Base-by-base conservation (phyloP, 2,113 vertebrate species). In the Pampusana beccarii region DNA sequence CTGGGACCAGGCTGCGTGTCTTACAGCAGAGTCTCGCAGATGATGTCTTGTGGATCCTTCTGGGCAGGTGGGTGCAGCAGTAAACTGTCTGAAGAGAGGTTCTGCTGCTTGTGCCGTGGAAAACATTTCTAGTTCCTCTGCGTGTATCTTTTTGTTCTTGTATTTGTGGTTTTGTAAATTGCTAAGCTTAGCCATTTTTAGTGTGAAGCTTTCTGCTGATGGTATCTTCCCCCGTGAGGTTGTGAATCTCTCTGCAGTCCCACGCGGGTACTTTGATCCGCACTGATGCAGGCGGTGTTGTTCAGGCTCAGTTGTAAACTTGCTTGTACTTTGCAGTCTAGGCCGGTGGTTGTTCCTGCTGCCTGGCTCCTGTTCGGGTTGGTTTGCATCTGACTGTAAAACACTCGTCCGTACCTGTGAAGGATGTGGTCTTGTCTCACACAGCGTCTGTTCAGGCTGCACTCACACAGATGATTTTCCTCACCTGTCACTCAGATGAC, bases 401-500 rank as follows among this genome's bases (percentile, higher is more conserved):
- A 8, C 0, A 1, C 69, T 61, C 42, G 38, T 44, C 53, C 62
- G 13, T 20, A 4, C 46, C 40, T 13, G 42, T 29, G 58, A 6
- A 25, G 29, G 13, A 33, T 19, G 26, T 3, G 4, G 20, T 5
- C 17, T 24, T 48, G 15, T 20, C 48, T 74, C 0, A 0, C 1
- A 0, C 13, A 38, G 26, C 64, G 11, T 48, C 44, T 66, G 33
- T 33, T 53, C 33, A 11, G 36, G 7, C 40, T 54, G 65, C 16
- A 2, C 7, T 66, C 28, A 0, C 10, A 12, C 36, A 16, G 31
- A 2, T 44, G 2, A 4, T 6, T 61, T 48, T 28, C 31, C 26
- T 25, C 2, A 24, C 31, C 46, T 44, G 28, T 50, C 80, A 42
- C 61, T 53, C 15, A 34, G 29, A 0, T 29, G 19, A 16, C 23